phyloP scores from a whole-genome alignment of 1,140 invertebrate genomes.

The Panagrolaimus sp. region DNA sequence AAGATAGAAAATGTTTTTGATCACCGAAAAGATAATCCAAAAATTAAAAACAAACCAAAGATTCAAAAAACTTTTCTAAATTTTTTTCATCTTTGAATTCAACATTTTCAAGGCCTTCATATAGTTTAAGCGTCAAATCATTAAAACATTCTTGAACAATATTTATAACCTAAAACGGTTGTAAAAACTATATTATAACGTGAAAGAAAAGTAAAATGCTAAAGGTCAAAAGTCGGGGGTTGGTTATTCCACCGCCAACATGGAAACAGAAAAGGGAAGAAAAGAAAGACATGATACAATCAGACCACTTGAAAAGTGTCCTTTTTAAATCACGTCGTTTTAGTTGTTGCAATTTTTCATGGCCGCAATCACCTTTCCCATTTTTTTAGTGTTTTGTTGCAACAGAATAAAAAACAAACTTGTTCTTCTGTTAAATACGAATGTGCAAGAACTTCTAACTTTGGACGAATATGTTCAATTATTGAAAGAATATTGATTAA shows the following conservation, averaged over 20 bases:
- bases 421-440: slow-evolving; percentile 25
- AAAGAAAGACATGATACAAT: slow-evolving; percentile 5
- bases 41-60: slow-evolving; percentile 9
- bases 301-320: background rate
- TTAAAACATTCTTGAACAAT: slow-evolving; percentile 92
- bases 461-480: slow-evolving; percentile 28
- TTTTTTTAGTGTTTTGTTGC: too few relatives aligned
- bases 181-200: background rate
- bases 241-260: background rate
- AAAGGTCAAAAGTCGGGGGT: slow-evolving; percentile 10
- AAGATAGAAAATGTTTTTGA: background rate
- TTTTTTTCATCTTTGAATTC: slow-evolving; percentile 73
- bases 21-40: background rate
- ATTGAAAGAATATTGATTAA: slow-evolving; percentile 30
- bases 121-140: slow-evolving; percentile 83
- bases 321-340: background rate
- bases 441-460: slow-evolving; percentile 20
- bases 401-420: slow-evolving; percentile 14
- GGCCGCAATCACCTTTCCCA: background rate
- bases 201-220: slow-evolving; percentile 7
- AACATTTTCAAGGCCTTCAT: slow-evolving; percentile 87
- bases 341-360: background rate
- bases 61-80: background rate
- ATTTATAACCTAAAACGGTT: slow-evolving; percentile 70
- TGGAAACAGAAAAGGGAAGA: slow-evolving; percentile 14